phyloP scores from a whole-genome alignment of 23 tunicate species.

The Halocynthia aurantium region DNA sequence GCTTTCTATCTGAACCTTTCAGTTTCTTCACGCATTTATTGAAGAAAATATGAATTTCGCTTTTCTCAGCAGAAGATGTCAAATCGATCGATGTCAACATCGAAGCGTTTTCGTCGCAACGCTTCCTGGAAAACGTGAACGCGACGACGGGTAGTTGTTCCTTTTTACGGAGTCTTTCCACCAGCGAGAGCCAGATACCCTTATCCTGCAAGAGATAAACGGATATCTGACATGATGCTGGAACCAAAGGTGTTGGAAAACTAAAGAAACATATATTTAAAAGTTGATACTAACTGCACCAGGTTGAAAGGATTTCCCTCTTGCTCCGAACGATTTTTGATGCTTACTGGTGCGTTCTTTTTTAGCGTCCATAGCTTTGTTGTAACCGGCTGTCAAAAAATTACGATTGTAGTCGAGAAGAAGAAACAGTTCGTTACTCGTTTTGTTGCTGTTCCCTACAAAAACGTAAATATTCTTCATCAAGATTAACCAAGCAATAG shows the following conservation, averaged over 20 bases:
- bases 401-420: conserved; percentile 64
- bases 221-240: neutral
- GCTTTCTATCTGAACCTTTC: conserved; percentile 61
- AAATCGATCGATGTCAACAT: conserved; percentile 68
- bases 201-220: conserved; percentile 34
- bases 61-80: conserved; percentile 80
- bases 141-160: conserved; percentile 93
- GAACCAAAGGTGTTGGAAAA: too few species aligned
- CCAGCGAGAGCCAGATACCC: conserved; percentile 79
- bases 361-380: conserved; percentile 77
- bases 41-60: conserved; percentile 86
- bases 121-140: conserved; percentile 79
- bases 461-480: neutral
- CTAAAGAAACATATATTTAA: neutral
- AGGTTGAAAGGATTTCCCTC: conserved; percentile 34
- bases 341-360: conserved; percentile 57
- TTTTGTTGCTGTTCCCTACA: conserved; percentile 83
- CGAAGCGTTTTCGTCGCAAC: conserved; percentile 92
- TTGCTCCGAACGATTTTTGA: conserved; percentile 73
- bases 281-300: conserved; percentile 33
- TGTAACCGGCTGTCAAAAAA: conserved; percentile 60
- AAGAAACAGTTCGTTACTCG: conserved; percentile 85
- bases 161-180: conserved; percentile 57
- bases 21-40: conserved; percentile 70
- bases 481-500: too few species aligned